phyloP scores from a whole-genome alignment of 1,140 invertebrate species.

The Whitmania pigra region DNA sequence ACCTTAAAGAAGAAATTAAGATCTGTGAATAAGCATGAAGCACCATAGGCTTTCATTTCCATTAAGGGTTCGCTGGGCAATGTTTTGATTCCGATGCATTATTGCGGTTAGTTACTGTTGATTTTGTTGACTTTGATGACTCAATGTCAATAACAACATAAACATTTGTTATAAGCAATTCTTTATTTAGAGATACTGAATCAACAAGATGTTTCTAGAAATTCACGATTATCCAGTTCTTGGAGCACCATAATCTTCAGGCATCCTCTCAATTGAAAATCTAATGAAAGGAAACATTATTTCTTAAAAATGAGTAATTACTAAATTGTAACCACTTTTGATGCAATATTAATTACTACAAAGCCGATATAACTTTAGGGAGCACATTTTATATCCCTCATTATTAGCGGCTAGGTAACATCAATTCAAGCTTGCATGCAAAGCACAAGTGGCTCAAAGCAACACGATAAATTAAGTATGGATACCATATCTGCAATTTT shows the following conservation, averaged over 20 bases:
- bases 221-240: slow-evolving; percentile 34
- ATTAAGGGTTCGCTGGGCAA: too few relatives aligned
- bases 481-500: not conserved
- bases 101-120: too few relatives aligned
- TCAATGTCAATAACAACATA: too few relatives aligned
- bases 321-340: not conserved
- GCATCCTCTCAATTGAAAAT: slow-evolving; percentile 94
- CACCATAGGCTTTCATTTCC: too few relatives aligned
- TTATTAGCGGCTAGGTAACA: not conserved
- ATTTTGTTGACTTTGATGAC: too few relatives aligned
- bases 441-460: not conserved
- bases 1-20: too few relatives aligned
- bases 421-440: not conserved
- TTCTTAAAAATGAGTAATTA: slow-evolving; percentile 19
- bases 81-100: too few relatives aligned
- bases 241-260: slow-evolving; percentile 87
- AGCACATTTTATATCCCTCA: not conserved
- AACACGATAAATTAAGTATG: not conserved
- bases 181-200: too few relatives aligned
- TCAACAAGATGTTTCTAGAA: too few relatives aligned
- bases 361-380: not conserved
- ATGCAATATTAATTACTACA: not conserved
- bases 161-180: too few relatives aligned
- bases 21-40: too few relatives aligned
- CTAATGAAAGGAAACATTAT: slow-evolving; percentile 29